Evolutionary conservation across 2,113 vertebrate species (phyloP).

Genomic region (Baryphthengus martii): DNA sequence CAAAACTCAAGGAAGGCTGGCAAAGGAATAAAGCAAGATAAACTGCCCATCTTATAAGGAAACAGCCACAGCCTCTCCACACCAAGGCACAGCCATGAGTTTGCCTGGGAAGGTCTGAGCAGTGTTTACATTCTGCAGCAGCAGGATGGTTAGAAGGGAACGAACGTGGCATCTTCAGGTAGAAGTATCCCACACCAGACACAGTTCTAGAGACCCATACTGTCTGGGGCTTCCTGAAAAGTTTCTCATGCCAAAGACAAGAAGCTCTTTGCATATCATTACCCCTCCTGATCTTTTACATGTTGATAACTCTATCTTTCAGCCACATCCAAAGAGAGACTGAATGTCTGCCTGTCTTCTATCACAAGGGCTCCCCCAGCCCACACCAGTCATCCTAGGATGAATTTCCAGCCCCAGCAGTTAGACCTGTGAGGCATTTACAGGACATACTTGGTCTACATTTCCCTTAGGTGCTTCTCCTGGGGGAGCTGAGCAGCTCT

Average conservation of each 20-base stretch:
- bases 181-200: background rate
- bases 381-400: background rate
- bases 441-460: background rate
- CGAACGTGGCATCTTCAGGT: background rate
- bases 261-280: background rate
- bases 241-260: background rate
- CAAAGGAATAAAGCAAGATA: background rate
- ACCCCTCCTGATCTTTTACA: background rate
- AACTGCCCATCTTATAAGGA: background rate
- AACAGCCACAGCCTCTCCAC: background rate
- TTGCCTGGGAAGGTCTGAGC: background rate
- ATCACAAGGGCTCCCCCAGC: background rate
- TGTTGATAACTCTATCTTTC: background rate
- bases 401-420: background rate
- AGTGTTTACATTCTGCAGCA: fast-evolving
- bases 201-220: background rate
- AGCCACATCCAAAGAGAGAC: background rate
- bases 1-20: background rate
- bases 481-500: background rate
- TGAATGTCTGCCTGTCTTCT: background rate
- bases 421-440: background rate
- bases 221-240: background rate
- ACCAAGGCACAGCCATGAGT: background rate
- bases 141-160: background rate
- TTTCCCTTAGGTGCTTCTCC: background rate